Evolutionary conservation across 2,888 invertebrate species (phyloP).

Genomic region (Himalopsyche anomala): DNA sequence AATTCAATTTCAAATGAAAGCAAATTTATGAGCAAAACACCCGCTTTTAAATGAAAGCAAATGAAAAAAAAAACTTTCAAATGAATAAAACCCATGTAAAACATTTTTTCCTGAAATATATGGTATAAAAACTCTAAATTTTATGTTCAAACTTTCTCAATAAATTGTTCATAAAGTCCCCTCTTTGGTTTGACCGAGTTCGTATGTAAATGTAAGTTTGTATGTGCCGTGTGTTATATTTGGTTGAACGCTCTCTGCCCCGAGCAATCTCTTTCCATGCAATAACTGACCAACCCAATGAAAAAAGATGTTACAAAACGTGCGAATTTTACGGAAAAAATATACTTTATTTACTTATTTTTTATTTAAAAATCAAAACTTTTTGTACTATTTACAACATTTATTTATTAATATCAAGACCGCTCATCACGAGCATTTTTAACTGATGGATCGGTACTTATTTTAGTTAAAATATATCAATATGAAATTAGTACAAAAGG

Average conservation of each 20-base stretch:
- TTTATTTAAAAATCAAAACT: not conserved
- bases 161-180: conserved; percentile 42
- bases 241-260: conserved; percentile 8
- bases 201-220: conserved; percentile 32
- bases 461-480: too few relatives aligned
- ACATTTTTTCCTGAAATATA: conserved; percentile 30
- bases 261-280: conserved; percentile 6
- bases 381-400: too few relatives aligned
- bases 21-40: conserved; percentile 9
- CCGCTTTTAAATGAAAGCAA: conserved; percentile 22
- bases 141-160: conserved; percentile 35
- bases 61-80: conserved; percentile 4
- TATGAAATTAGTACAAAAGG: too few relatives aligned
- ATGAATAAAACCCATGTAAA: conserved; percentile 34
- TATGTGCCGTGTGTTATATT: conserved; percentile 13
- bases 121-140: conserved; percentile 28
- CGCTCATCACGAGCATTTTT: too few relatives aligned
- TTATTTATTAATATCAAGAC: too few relatives aligned
- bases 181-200: conserved; percentile 42
- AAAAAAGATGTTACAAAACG: conserved; percentile 9
- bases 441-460: too few relatives aligned
- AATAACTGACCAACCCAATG: conserved; percentile 29
- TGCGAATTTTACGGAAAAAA: conserved; percentile 18
- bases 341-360: not conserved
- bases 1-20: conserved; percentile 21